Evolutionary conservation across 2,113 vertebrate species (phyloP).

Genomic region (Epinephelus lanceolatus): DNA sequence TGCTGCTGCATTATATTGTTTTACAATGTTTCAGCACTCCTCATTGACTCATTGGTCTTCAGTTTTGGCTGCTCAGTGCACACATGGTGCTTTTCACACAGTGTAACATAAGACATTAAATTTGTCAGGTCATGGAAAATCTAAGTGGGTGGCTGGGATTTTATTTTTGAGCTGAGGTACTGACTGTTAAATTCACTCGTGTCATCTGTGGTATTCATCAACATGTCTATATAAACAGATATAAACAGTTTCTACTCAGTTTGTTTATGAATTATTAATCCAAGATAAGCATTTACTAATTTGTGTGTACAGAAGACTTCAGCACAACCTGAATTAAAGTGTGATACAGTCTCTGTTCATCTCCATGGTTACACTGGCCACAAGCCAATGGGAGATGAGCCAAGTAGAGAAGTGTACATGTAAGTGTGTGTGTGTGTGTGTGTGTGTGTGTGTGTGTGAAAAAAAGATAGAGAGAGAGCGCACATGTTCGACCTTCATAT

Average conservation of each 20-base stretch:
- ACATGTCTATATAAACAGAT: not conserved
- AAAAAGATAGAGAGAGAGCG: too few species aligned
- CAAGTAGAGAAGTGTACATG: not conserved
- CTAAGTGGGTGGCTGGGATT: not conserved
- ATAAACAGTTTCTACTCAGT: not conserved
- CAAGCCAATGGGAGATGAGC: slow-evolving; percentile 17
- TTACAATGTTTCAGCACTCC: not conserved
- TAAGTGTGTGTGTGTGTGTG: not conserved
- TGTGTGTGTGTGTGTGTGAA: not conserved
- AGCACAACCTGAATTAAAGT: not conserved
- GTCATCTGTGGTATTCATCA: too few species aligned
- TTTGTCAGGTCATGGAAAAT: not conserved
- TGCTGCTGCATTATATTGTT: not conserved
- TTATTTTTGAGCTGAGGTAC: not conserved
- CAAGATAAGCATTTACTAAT: not conserved
- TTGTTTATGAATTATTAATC: not conserved
- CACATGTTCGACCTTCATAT: slow-evolving; percentile 14
- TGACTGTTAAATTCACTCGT: not conserved
- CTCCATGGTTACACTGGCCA: slow-evolving; percentile 32
- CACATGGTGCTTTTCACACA: not conserved
- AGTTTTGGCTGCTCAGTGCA: not conserved
- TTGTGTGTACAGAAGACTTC: not conserved
- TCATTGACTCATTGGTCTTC: not conserved
- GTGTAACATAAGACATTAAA: not conserved
- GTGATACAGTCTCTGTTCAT: slow-evolving; percentile 13